Percentiles rank a stretch among this genome's conserved stretches.
phyloP scores from a whole-genome alignment of 2,113 vertebrate species.

The Bettongia penicillata region DNA sequence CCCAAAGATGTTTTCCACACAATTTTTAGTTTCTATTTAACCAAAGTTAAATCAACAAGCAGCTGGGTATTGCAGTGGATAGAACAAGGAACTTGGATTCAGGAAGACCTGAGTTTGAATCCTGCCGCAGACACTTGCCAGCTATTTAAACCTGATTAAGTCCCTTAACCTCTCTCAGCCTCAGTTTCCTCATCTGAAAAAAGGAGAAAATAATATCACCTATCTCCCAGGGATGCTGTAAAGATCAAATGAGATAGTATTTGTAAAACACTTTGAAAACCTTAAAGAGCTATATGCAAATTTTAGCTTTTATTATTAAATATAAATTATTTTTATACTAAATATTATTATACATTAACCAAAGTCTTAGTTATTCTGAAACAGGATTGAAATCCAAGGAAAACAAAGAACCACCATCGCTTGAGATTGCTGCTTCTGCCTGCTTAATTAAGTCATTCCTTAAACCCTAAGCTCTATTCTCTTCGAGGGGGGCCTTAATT shows the following conservation, averaged over 20 bases:
- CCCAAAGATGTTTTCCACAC: neutral
- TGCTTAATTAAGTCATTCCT: neutral
- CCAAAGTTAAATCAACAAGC: neutral
- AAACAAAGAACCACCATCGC: neutral
- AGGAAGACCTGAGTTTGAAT: neutral
- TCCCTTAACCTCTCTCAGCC: neutral
- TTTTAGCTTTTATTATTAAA: neutral
- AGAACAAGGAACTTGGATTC: neutral
- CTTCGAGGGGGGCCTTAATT: neutral
- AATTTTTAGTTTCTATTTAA: neutral
- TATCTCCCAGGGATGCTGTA: neutral
- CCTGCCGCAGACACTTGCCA: neutral
- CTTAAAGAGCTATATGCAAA: neutral
- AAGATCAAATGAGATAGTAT: neutral
- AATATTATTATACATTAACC: too few species aligned
- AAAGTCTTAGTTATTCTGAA: neutral
- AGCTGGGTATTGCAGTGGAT: neutral
- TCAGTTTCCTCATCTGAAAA: too few species aligned
- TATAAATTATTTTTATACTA: neutral
- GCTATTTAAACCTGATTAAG: neutral
- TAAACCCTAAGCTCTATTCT: neutral
- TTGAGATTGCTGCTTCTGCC: neutral
- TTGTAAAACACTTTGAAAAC: neutral
- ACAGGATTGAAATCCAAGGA: neutral
- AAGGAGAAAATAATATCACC: neutral